Evolutionary conservation across 2,797 vertebrate species (phyloP).

Genomic region (Heteromormyrus szaboi): DNA sequence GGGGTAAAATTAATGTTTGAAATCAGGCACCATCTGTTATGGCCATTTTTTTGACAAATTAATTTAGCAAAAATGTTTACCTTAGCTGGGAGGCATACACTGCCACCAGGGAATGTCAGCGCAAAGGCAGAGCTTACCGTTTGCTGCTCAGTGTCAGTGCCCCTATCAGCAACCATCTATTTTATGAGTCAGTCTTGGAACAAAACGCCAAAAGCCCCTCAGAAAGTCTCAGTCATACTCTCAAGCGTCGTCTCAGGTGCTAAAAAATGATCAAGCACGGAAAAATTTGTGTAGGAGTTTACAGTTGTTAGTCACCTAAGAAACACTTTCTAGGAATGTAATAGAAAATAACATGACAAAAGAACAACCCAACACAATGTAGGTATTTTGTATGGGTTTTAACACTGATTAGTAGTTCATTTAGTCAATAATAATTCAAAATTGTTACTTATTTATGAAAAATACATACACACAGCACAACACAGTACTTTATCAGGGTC

Average conservation of each 20-base stretch:
- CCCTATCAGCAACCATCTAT: not conserved
- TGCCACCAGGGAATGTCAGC: conserved; percentile 24
- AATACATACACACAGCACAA: not conserved
- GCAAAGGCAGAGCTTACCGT: conserved; percentile 21
- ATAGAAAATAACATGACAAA: not conserved
- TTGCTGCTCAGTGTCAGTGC: not conserved
- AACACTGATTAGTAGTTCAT: not conserved
- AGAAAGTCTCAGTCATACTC: not conserved
- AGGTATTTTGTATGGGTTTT: not conserved
- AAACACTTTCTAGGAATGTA: not conserved
- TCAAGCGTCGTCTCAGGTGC: not conserved
- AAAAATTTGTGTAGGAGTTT: not conserved
- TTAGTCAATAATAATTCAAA: not conserved
- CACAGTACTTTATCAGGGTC: not conserved
- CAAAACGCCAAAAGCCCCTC: not conserved
- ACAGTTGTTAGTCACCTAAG: not conserved
- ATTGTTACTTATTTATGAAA: not conserved
- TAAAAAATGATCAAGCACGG: not conserved
- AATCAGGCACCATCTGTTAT: conserved; percentile 28
- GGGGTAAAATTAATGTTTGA: conserved; percentile 23
- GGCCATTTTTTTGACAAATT: conserved; percentile 31
- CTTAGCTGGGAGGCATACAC: conserved; percentile 12
- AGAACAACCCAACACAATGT: not conserved
- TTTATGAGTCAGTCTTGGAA: conserved; percentile 13
- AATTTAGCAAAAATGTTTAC: conserved; percentile 33